Evolutionary conservation across 2,888 invertebrate genomes (phyloP), one percentile per base, ranked within the genome.

Genomic region (Latrodectus hesperus): DNA sequence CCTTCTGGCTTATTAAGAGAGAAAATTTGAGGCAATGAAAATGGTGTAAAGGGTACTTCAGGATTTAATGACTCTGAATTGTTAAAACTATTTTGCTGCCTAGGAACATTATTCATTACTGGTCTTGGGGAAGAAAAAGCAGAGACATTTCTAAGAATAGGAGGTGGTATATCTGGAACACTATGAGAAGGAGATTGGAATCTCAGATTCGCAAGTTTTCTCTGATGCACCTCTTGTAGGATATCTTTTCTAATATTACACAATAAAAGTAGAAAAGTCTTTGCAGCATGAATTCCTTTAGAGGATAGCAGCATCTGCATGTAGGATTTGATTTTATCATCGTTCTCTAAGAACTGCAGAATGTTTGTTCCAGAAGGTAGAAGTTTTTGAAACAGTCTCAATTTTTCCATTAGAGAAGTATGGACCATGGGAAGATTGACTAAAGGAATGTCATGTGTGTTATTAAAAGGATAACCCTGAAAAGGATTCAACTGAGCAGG

Each of bases 351-450:
- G 26, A 88, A 70, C 49, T 49, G 17, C 9, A 64, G 17, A 26
- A 78, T 72, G 55, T 88, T 73, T n/a, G 26, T 65, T 12, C 87
- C 87, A 16, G 73, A 49, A 51, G 87, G 87, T 52, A 88, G 51
- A 1, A 88, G 5, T 26, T 88, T 88, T 22, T 88, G 52, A 9
- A 88, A 52, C 6, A 83, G 12, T 55, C 22, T 74, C 51, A 88
- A 68, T 71, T 88, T 88, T 53, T 88, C 87, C 2, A 75, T 11
- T n/a, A 77, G 22, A 38, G 71, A 65, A 53, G 68, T 55, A 10
- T 78, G 73, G 17, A 70, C 10, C 8, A 55, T 26, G 49, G 55
- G 72, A 60, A 52, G 22, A 70, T 60, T 82, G 22, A 67, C 49
- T 17, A 55, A n/a, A 11, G 83, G 68, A 51, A 64, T 53, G n/a